Evolutionary conservation across 2,113 vertebrate species (phyloP), one percentile per base, ranked within the genome.

Genomic region (Heptranchias perlo): DNA sequence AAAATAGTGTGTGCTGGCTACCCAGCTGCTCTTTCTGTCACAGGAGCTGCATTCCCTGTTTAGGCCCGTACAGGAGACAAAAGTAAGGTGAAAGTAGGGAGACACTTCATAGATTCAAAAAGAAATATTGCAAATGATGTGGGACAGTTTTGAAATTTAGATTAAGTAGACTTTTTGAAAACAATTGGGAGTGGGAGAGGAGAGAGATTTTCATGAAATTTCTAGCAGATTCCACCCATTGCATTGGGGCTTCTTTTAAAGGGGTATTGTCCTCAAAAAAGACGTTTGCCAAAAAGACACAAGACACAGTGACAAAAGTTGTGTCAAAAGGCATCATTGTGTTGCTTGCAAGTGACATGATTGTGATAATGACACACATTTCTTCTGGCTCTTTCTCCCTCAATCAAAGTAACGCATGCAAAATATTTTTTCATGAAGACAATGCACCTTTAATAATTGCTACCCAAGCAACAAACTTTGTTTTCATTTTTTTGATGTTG

Each of bases 401-500:
- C 28, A 52, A 89, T 89, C 28, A 52, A 54, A 54, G 25, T 58
- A 61, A 16, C 13, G 87, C 31, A 91, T 31, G 54, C 11, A 87
- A 87, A 87, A 87, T 28, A 87, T 28, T 52, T 87, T 89, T 49
- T 89, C 49, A 31, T 28, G 21, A 89, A 89, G 23, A 89, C 28
- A 89, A 25, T 89, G 84, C 2, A 23, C 8, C 47, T 62, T 44
- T 64, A 93, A n/a, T n/a, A 61, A 62, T 39, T 93, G n/a, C 58
- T 93, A 64, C 4, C 61, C 18, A 64, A 44, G 2, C 61, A 47
- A 39, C n/a, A 23, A 64, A 64, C n/a, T 62, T n/a, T 64, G 61
- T 62, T 94, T 94, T 64, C 61, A 18, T 39, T 65, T 64, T 64
- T 94, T n/a, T 94, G 65, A 64, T 94, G 58, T 39, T 94, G n/a